These are phyloP conservation scores for Xerus inauris DNA, from an alignment of 2,113 vertebrate genomes.

Conservation along the genomic window DNA sequence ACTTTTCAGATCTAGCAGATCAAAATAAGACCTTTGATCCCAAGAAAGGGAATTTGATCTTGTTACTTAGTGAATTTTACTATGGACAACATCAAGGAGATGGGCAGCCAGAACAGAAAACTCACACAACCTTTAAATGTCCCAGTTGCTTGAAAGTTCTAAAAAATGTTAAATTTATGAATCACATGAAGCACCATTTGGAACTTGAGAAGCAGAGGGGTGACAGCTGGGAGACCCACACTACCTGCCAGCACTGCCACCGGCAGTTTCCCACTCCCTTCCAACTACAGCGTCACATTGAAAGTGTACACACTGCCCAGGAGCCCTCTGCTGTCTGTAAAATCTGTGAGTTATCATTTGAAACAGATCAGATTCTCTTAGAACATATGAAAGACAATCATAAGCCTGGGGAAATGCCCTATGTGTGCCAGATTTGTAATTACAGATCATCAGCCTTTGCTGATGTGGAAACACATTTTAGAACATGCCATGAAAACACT, in stretches of 20 bases:
- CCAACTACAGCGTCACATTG: constrained; percentile 96
- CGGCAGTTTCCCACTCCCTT: constrained; percentile 95
- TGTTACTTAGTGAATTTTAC: constrained; percentile 77
- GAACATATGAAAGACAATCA: constrained; percentile 99
- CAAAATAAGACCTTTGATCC: constrained; percentile 39
- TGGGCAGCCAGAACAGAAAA: constrained; percentile 64
- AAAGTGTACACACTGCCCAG: constrained; percentile 93
- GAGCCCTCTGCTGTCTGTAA: constrained; percentile 94
- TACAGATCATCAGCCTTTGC: constrained; percentile 95
- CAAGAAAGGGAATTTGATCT: constrained; percentile 16
- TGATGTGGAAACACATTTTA: constrained; percentile 96
- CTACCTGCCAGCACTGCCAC: constrained; percentile 97
- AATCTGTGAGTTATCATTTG: constrained; percentile 92
- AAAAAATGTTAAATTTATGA: constrained; percentile 94
- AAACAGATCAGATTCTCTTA: constrained; percentile 92
- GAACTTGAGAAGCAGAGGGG: constrained; percentile 96
- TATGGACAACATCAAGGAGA: constrained; percentile 72
- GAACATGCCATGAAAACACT: constrained; percentile 93
- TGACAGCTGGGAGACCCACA: constrained; percentile 96
- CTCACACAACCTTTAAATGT: constrained; percentile 75
- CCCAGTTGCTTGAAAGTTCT: constrained; percentile 72
- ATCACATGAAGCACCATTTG: constrained; percentile 98
- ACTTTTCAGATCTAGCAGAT: constrained; percentile 9
- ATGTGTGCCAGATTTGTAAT: constrained; percentile 96
- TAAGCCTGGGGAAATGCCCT: constrained; percentile 99